Base-by-base conservation (phyloP, 2,797 vertebrate species). In the Benthosema pterotum region DNA sequence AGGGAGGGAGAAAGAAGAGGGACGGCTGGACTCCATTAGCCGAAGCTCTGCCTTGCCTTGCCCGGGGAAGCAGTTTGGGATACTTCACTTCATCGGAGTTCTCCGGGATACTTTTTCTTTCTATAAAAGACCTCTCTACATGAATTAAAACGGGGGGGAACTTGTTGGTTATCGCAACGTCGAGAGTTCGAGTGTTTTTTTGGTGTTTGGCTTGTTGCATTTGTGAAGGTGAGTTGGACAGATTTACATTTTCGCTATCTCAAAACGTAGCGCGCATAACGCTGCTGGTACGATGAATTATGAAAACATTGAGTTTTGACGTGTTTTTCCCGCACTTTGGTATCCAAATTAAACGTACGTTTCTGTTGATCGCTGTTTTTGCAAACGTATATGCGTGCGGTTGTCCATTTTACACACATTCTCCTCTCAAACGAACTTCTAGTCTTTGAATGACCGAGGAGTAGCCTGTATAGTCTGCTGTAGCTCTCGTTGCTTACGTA, bases 21-120 rank as follows among this genome's bases (percentile, higher is more conserved):
- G 79, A 77, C 71, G 85, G 82, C 88, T 87, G 88, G 92, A 92
- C 93, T 94, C 93, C 93, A 94, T 94, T 94, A 93, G 79, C 82
- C 71, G 54, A 82, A 87, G 69, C 87, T n/a, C 82, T 69, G 22
- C 56, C 32, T 38, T 28, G 32, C 32, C 32, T n/a, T 38, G 32
- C 32, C 32, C 11, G 60, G 87, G 90, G 85, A 91, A 88, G 87
- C 85, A 84, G 79, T 85, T 84, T 83, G 88, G 90, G 89, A 91
- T 89, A 91, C 89, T 90, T 85, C 80, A 81, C 85, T 90, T 64
- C 71, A 17, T 80, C 78, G 68, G 68, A 83, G 0, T 83, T 84
- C 75, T 85, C 17, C 71, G 74, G 64, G 69, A 75, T 65, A 82
- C 82, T 88, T 60, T 82, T 67, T 74, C 65, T 70, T 65, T 16